Conservation (phyloP, 1,140 invertebrate species). For the Augochlora pura region DNA sequence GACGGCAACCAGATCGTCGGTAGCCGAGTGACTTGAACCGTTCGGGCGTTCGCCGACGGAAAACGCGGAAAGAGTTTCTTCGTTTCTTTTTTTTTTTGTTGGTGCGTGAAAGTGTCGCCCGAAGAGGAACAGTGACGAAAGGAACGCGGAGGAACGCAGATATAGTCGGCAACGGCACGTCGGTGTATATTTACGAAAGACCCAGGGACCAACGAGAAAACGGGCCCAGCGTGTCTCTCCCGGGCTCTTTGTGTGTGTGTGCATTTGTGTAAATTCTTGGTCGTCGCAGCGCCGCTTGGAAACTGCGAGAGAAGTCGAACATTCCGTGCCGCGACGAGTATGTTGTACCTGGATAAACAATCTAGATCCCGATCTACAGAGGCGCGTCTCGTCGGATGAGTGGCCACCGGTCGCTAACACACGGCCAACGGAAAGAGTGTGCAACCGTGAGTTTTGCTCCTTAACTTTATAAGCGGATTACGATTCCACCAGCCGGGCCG, state of each 20-base stretch:
- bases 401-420: constrained; percentile 36
- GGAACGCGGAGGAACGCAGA: not conserved
- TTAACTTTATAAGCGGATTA: constrained; percentile 33
- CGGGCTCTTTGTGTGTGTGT: not conserved
- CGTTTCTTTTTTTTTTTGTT: not conserved
- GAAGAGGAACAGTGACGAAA: constrained; percentile 4
- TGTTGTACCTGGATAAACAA: constrained; percentile 46
- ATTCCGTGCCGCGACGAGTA: constrained; percentile 14
- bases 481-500: no score
- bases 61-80: not conserved
- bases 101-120: constrained; percentile 21
- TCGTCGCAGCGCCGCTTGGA: not conserved
- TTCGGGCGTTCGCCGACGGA: no score
- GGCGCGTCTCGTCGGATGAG: constrained; percentile 20
- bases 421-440: constrained; percentile 22
- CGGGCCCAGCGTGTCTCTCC: not conserved
- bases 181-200: constrained; percentile 1
- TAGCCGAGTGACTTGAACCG: no score
- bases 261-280: not conserved
- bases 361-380: constrained; percentile 5
- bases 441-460: constrained; percentile 50
- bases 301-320: constrained; percentile 14
- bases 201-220: not conserved
- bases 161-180: no score
- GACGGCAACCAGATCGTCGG: no score